Evolutionary conservation across 2,113 vertebrate genomes (phyloP).

Genomic region (Gymnarchus niloticus): DNA sequence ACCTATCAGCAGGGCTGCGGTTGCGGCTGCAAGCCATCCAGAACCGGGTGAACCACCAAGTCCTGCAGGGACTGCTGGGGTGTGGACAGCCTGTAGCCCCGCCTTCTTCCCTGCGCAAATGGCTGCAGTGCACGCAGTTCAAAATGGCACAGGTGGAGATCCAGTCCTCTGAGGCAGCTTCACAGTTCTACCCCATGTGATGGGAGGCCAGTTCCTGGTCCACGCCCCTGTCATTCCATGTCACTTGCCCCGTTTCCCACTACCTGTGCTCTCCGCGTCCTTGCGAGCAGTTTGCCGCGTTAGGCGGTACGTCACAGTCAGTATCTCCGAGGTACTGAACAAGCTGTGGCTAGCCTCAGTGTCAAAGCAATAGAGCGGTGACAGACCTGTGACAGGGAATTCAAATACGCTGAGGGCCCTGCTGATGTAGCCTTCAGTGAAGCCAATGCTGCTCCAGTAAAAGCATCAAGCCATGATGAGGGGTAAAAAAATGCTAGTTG

Average conservation of each 20-base stretch:
- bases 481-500: background rate
- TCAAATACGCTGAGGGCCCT: background rate
- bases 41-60: constrained; percentile 91
- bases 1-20: constrained; percentile 91
- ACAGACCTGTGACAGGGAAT: background rate
- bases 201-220: background rate
- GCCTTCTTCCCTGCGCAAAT: constrained; percentile 83
- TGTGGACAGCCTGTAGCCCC: constrained; percentile 64
- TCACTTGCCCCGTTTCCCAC: background rate
- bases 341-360: background rate
- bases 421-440: background rate
- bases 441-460: background rate
- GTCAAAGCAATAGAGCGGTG: constrained; percentile 13
- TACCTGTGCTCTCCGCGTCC: background rate
- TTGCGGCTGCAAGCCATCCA: constrained; percentile 96
- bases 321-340: background rate
- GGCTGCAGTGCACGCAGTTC: constrained; percentile 95
- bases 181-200: constrained; percentile 98
- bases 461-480: too few species aligned
- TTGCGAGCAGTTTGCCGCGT: background rate
- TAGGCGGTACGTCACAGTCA: background rate
- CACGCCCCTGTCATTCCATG: background rate
- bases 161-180: constrained; percentile 95
- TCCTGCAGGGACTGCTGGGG: constrained; percentile 72
- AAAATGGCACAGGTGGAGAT: constrained; percentile 99